phyloP scores from a whole-genome alignment of 2,888 invertebrate genomes.

The Dermolepida albohirtum region DNA sequence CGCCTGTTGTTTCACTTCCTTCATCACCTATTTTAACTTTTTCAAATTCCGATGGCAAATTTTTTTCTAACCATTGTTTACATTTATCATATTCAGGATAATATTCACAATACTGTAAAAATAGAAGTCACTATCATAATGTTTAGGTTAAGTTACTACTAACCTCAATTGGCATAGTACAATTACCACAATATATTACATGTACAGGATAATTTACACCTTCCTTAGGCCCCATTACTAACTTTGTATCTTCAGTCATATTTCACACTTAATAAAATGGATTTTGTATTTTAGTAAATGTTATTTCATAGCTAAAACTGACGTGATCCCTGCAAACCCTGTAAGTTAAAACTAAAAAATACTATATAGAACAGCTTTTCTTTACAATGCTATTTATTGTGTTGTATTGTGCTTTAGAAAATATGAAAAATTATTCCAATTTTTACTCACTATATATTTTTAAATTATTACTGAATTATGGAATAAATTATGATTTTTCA shows the following conservation, averaged over 20 bases:
- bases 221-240: conserved; percentile 67
- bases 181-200: conserved; percentile 93
- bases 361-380: too few relatives aligned
- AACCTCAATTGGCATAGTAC: conserved; percentile 93
- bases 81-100: conserved; percentile 98
- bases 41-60: conserved; percentile 93
- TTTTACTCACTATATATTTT: too few relatives aligned
- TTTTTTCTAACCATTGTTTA: conserved; percentile 94
- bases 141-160: conserved; percentile 47
- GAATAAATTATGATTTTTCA: too few relatives aligned
- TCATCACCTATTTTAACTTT: conserved; percentile 81
- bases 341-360: too few relatives aligned
- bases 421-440: too few relatives aligned
- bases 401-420: too few relatives aligned
- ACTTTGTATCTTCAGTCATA: conserved; percentile 72
- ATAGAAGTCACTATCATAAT: conserved; percentile 11
- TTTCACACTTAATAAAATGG: conserved; percentile 4
- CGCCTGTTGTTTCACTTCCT: conserved; percentile 79
- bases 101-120: conserved; percentile 91
- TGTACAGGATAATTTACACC: conserved; percentile 84
- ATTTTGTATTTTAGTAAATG: background rate
- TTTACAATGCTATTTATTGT: too few relatives aligned
- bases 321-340: too few relatives aligned
- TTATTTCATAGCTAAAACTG: too few relatives aligned
- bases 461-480: too few relatives aligned